Evolutionary conservation across 2,888 invertebrate species (phyloP).

Genomic region (Drosophila peninsularis): DNA sequence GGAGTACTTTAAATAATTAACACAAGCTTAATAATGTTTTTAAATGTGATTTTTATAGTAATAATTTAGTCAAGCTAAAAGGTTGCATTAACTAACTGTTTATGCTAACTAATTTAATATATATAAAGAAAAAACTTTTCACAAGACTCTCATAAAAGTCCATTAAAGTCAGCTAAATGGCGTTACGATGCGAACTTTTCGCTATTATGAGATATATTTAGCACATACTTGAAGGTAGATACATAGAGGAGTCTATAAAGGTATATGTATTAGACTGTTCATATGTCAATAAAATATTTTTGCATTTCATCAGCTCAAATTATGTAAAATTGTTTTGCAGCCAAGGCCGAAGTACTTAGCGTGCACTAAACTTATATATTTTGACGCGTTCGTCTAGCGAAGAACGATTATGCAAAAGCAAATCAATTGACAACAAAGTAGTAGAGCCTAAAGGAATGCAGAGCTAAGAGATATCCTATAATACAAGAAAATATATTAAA

Average conservation of each 20-base stretch:
- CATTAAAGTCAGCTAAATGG: background rate
- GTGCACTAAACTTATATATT: constrained; percentile 50
- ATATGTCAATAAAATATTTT: constrained; percentile 6
- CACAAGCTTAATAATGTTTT: constrained; percentile 4
- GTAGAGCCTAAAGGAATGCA: background rate
- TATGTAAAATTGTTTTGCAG: constrained; percentile 15
- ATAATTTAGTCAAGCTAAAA: background rate
- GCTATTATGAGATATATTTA: constrained; percentile 45
- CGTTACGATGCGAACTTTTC: constrained; percentile 23
- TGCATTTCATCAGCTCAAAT: constrained; percentile 9
- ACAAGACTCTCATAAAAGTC: background rate
- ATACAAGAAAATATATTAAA: background rate
- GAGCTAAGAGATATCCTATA: constrained; percentile 2
- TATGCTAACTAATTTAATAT: background rate
- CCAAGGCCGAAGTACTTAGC: constrained; percentile 58
- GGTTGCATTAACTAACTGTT: background rate
- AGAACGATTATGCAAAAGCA: constrained; percentile 68
- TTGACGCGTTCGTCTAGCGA: constrained; percentile 30
- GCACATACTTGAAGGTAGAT: constrained; percentile 38
- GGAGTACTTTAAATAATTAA: constrained; percentile 8
- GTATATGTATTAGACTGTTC: background rate
- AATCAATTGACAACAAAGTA: constrained; percentile 55
- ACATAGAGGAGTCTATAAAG: background rate
- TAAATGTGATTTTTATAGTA: constrained; percentile 2
- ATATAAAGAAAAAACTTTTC: background rate